Base-by-base conservation (phyloP, 2,797 vertebrate species). In the Muscicapa comitata region DNA sequence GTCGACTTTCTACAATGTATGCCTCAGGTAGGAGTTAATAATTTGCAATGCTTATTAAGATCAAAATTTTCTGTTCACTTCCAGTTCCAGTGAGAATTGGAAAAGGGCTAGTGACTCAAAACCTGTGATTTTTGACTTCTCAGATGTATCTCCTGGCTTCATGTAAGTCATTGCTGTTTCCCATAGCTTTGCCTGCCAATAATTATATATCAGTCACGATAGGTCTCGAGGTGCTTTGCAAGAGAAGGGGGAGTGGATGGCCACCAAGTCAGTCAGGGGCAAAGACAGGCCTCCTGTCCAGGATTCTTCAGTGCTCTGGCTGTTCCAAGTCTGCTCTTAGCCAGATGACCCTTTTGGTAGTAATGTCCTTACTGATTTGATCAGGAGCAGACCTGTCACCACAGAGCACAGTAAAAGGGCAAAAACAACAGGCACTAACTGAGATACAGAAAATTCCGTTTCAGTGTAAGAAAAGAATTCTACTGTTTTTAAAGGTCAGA, bases 291-390 rank as follows among this genome's bases (percentile, higher is more conserved):
- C 7, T 43, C 12, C n/a, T 10, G 8, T 20, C 21, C 14, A 33
- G 28, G 2, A 13, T 45, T 23, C 15, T 63, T 48, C 23, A 0
- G 0, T 54, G 43, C 38, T 58, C 7, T 20, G 7, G 21, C 23
- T 68, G 17, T 55, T 18, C 23, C 10, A 54, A 59, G 9, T 2
- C 29, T 80, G 28, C 26, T 80, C 17, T 58, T 50, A 74, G 62
- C 14, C 9, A 75, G 25, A 29, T 15, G 26, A 48, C 28, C 62
- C 23, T 65, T 72, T 12, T 50, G 13, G 10, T 38, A 13, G 23
- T 12, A 13, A 5, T 72, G 4, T 67, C 16, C 31, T 37, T 51
- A 13, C 23, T 26, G 51, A 50, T 40, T 74, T 58, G 11, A 19
- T 33, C 8, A 82, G 66, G 90, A 90, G 48, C 11, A 70, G 35